phyloP scores from a whole-genome alignment of 2,888 invertebrate genomes.

The Dilophus febrilis region DNA sequence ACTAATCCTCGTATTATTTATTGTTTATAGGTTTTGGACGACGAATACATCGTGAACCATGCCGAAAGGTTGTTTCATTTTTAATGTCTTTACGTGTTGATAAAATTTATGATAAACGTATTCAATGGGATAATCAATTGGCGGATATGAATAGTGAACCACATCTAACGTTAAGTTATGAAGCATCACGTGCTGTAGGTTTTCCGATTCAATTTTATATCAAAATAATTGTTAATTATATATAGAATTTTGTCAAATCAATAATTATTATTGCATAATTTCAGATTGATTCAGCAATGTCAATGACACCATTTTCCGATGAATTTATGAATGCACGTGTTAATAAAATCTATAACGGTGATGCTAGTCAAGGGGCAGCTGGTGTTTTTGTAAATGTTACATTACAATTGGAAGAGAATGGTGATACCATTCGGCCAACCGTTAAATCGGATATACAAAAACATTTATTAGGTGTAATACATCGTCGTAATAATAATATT shows the following conservation, averaged over 20 bases:
- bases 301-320: slow-evolving; percentile 79
- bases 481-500: slow-evolving; percentile 69
- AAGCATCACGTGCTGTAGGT: slow-evolving; percentile 74
- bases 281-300: slow-evolving; percentile 80
- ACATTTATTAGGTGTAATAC: slow-evolving; percentile 67
- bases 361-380: slow-evolving; percentile 45
- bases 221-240: slow-evolving; percentile 2
- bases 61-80: slow-evolving; percentile 60
- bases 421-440: slow-evolving; percentile 47
- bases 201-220: neutral
- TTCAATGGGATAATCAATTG: slow-evolving; percentile 61
- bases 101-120: slow-evolving; percentile 58
- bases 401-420: slow-evolving; percentile 58
- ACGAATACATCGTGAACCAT: slow-evolving; percentile 55
- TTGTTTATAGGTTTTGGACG: slow-evolving; percentile 38
- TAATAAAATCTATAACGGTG: slow-evolving; percentile 60
- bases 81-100: slow-evolving; percentile 67
- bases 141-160: slow-evolving; percentile 61
- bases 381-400: slow-evolving; percentile 78
- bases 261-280: slow-evolving; percentile 9
- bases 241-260: neutral
- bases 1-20: too few species aligned
- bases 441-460: slow-evolving; percentile 64
- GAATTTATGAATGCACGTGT: slow-evolving; percentile 68
- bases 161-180: slow-evolving; percentile 67